phyloP scores from a whole-genome alignment of 2,888 invertebrate genomes.

The Tribolium freemani region DNA sequence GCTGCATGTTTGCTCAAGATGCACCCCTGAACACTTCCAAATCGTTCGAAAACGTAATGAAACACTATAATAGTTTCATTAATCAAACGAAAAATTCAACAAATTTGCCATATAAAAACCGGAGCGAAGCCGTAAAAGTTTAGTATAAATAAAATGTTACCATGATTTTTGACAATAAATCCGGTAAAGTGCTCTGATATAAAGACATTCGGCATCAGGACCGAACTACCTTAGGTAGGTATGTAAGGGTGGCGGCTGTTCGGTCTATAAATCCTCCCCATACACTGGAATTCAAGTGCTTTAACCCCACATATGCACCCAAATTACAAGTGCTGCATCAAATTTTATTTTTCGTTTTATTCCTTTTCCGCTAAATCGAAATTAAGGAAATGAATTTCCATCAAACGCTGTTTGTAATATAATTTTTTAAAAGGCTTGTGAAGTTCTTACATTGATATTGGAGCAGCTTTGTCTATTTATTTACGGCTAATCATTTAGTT shows the following conservation, averaged over 20 bases:
- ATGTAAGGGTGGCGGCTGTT: conserved; percentile 55
- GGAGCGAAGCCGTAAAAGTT: conserved; percentile 62
- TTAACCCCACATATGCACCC: conserved; percentile 53
- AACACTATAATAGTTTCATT: conserved; percentile 29
- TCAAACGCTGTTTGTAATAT: too few relatives aligned
- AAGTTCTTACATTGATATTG: too few relatives aligned
- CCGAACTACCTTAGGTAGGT: conserved; percentile 57
- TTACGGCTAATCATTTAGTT: too few relatives aligned
- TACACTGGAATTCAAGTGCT: conserved; percentile 53
- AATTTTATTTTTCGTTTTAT: conserved; percentile 23
- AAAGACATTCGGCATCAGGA: conserved; percentile 63
- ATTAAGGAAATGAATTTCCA: background rate
- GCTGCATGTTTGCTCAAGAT: conserved; percentile 23
- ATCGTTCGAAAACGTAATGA: background rate
- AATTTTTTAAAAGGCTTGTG: too few relatives aligned
- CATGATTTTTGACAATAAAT: conserved; percentile 67
- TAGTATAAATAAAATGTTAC: conserved; percentile 66
- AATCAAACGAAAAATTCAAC: conserved; percentile 26
- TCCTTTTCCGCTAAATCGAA: background rate
- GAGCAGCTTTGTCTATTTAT: too few relatives aligned
- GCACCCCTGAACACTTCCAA: conserved; percentile 4
- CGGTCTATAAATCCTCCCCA: conserved; percentile 57
- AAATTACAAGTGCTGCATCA: conserved; percentile 39
- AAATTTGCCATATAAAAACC: conserved; percentile 42
- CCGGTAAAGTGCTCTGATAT: conserved; percentile 64